Evolutionary conservation across 2,797 vertebrate genomes (phyloP), one percentile per base, ranked within the genome.

Genomic region (Falco berigora): DNA sequence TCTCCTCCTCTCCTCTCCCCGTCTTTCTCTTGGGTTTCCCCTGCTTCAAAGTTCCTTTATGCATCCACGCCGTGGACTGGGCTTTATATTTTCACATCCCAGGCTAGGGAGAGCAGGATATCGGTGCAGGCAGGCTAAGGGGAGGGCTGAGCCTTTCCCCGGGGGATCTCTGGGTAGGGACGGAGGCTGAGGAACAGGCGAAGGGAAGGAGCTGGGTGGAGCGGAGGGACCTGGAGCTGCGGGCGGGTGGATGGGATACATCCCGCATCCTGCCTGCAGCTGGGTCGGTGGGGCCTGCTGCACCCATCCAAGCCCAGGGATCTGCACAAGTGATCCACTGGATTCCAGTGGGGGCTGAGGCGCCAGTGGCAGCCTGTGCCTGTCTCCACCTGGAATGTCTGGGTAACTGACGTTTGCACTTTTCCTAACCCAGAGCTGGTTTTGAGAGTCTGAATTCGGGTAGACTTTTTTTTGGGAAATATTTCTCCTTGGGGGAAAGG

Each of bases 351-450:
- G 46, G 4, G 4, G 40, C 63, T 12, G 64, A 76, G 56, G 67
- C 0, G 1, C 34, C 1, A 0, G 13, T 36, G 42, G 40, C 62
- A 81, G 59, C 8, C 32, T 22, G 50, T 47, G 55, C 61, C 56
- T 1, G 0, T 32, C 32, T 62, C 34, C 49, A 58, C 21, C 12
- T 47, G 42, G 20, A 50, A 25, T 36, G 19, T 34, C 38, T 44
- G 44, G 15, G 19, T 19, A 47, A 25, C 38, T 42, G 52, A 0
- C 23, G 13, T 58, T 56, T 58, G 80, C 38, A 8, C 30, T 63
- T 46, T 49, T 74, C n/a, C 85, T 61, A 58, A 74, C 12, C 6
- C 21, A 18, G 23, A 28, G 22, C 38, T 85, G 55, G 9, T 74
- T 80, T 10, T 30, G 44, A 61, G 55, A 71, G 52, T 40, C 59